Conservation (phyloP, 2,888 invertebrate species). For the Oscheius onirici region DNA sequence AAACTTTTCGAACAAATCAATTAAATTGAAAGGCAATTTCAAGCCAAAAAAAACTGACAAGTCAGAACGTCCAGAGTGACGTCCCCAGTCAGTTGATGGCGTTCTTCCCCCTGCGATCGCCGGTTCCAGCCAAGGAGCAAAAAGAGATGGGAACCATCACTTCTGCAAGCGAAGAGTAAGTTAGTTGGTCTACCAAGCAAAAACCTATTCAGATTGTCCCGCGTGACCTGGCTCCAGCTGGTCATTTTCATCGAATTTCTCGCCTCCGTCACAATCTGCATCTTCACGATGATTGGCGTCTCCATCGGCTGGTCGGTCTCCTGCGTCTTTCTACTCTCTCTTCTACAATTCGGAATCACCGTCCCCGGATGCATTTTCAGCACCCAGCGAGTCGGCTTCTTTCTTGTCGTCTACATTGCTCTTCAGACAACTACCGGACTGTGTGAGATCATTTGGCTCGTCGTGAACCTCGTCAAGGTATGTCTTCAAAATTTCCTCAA, state of each 20-base stretch:
- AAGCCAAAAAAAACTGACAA: too few relatives aligned
- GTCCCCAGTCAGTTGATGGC: background rate
- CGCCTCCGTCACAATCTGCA: background rate
- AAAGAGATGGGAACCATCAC: background rate
- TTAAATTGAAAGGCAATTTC: too few relatives aligned
- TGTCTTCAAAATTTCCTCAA: too few relatives aligned
- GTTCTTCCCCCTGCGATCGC: too few relatives aligned
- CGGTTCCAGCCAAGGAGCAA: too few relatives aligned
- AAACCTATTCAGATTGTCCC: background rate
- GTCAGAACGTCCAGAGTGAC: too few relatives aligned
- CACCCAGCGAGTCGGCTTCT: background rate
- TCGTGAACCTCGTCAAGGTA: background rate
- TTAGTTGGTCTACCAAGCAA: background rate
- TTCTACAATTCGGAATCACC: constrained; percentile 14
- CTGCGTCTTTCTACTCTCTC: constrained; percentile 2
- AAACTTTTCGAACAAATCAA: too few relatives aligned
- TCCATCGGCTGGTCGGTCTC: constrained; percentile 4
- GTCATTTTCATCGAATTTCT: background rate
- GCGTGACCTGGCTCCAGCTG: constrained; percentile 5
- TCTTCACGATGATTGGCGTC: background rate
- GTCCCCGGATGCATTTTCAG: constrained; percentile 14
- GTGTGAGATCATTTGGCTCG: constrained; percentile 2
- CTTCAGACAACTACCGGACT: background rate
- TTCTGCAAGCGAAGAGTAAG: constrained; percentile 1
- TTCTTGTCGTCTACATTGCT: constrained; percentile 7